phyloP scores from a whole-genome alignment of 2,797 vertebrate species.

The Threskiornis aethiopicus region DNA sequence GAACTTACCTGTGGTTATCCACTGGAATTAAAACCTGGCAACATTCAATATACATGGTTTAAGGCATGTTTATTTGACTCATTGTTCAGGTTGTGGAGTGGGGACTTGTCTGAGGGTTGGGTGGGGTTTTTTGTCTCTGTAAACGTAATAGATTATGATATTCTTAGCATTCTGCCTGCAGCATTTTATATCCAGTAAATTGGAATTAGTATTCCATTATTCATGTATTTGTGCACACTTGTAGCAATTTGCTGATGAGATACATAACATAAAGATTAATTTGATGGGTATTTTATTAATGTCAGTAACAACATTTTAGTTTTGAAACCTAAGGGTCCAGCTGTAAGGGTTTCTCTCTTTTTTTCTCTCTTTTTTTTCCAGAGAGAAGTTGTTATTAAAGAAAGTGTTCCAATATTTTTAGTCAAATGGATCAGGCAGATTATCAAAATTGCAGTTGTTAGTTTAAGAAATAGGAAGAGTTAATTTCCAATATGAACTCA shows the following conservation, averaged over 20 bases:
- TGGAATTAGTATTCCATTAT: neutral
- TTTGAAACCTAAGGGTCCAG: neutral
- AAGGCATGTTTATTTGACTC: neutral
- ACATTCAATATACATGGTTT: neutral
- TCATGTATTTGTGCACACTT: neutral
- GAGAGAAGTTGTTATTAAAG: neutral
- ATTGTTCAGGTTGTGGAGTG: neutral
- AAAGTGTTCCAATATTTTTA: neutral
- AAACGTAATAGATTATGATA: neutral
- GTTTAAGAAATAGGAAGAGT: neutral
- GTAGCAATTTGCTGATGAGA: neutral
- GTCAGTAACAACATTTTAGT: neutral
- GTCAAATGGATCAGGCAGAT: neutral
- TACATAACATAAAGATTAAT: neutral
- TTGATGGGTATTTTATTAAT: neutral
- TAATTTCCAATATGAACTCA: neutral
- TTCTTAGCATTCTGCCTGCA: neutral
- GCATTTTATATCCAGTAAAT: neutral
- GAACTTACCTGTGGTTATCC: neutral
- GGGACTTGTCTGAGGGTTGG: neutral
- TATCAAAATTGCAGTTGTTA: neutral
- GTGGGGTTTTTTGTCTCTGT: neutral
- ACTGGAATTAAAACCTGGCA: neutral
- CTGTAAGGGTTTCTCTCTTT: neutral
- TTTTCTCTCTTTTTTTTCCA: neutral